A percentile compares a stretch with the other conserved stretches of the same genome.
These are phyloP conservation scores for Dallia pectoralis DNA, from an alignment of 2,797 vertebrate species.

Conservation along the genomic window DNA sequence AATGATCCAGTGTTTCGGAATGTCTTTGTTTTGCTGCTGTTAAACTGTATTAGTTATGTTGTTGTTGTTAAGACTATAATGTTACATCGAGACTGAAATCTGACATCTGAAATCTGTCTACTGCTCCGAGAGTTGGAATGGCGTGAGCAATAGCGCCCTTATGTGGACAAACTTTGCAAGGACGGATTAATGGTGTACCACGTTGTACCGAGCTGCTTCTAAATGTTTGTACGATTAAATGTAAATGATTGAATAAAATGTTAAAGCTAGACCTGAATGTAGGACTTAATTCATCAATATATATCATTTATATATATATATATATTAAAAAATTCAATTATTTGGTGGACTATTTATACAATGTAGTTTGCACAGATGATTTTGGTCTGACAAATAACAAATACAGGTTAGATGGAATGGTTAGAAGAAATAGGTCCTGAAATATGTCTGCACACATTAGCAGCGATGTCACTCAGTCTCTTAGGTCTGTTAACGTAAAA, in stretches of 20 bases:
- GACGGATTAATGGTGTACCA: background rate
- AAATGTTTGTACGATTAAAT: background rate
- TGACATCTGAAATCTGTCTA: background rate
- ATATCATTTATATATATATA: background rate
- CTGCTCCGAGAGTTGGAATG: background rate
- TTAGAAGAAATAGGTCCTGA: background rate
- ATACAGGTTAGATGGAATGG: too few relatives aligned
- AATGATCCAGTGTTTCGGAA: background rate
- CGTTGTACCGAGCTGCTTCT: background rate
- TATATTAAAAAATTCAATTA: background rate
- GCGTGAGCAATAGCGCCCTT: conserved; percentile 39
- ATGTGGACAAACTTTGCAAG: conserved; percentile 31
- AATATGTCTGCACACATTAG: too few relatives aligned
- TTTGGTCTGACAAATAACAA: background rate
- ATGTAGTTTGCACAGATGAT: background rate
- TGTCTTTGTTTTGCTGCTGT: background rate
- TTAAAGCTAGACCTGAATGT: background rate
- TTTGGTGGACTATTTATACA: background rate
- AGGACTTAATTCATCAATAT: background rate
- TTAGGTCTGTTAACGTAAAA: too few relatives aligned
- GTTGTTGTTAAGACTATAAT: too few relatives aligned
- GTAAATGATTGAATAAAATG: background rate
- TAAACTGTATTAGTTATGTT: too few relatives aligned
- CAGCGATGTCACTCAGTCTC: too few relatives aligned
- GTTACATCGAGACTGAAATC: background rate